Base-by-base conservation (phyloP, 1,140 invertebrate species). In the Nasonia longicornis region DNA sequence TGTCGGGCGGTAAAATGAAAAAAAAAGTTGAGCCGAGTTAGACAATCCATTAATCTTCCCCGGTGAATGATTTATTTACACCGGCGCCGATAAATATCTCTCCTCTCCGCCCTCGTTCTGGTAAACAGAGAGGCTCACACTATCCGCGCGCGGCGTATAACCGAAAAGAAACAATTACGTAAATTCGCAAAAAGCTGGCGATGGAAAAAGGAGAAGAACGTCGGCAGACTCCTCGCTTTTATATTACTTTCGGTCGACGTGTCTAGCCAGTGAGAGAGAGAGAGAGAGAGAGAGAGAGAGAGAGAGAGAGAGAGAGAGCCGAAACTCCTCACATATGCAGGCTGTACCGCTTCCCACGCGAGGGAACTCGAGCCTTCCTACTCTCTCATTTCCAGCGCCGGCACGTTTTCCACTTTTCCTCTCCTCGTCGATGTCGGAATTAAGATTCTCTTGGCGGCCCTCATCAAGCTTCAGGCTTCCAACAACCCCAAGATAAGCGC, bases 391-490 rank as follows among this genome's bases (percentile, higher is more conserved):
- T 67, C 29, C 63, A 45, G 22, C 42, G 42, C 10, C 3, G 20
- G n/a, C 76, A 42, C 48, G 45, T 31, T 66, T 73, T 31, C 71
- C 70, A 79, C 71, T 64, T 73, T 73, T 66, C 71, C 20, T 67
- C 20, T 67, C 10, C 66, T 14, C 22, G 1, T 66, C 78, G 31
- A 38, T 63, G 4, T 26, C 22, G 11, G 69, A 63, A 72, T 78
- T 52, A 71, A 78, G 67, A 78, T 78, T 70, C 31, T 69, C n/a
- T 3, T 12, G 29, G 10, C 66, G 22, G 14, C 26, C 3, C 2
- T 38, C 67, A 14, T 31, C 16, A 11, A 35, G 31, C 52, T 16
- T 31, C 14, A 14, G 22, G n/a, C 20, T 20, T 66, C n/a, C 66
- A 3, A 31, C 64, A 48, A 58, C 6, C 52, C 52, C 52, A 4